A percentile compares a stretch with the other conserved stretches of the same genome.
Conservation (phyloP, 2,888 invertebrate species). For the Ornithoptera priamus region DNA sequence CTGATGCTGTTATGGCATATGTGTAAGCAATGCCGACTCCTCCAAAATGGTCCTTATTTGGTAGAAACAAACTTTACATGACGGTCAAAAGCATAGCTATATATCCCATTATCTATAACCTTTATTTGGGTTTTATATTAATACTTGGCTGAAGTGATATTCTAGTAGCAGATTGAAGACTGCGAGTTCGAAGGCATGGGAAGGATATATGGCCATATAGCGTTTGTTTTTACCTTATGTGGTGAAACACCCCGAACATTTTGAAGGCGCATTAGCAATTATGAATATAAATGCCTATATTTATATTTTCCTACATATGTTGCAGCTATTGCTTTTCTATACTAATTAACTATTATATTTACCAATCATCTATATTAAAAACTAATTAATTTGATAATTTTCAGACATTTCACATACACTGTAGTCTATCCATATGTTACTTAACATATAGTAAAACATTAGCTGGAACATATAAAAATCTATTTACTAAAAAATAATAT, state of each 20-base stretch:
- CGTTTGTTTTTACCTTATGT: not conserved
- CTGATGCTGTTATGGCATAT: slow-evolving; percentile 3
- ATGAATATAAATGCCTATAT: not conserved
- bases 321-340: not conserved
- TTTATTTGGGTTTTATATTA: too few relatives aligned
- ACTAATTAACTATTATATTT: not conserved
- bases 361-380: not conserved
- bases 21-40: not conserved
- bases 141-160: too few relatives aligned
- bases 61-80: slow-evolving; percentile 8
- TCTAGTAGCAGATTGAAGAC: too few relatives aligned
- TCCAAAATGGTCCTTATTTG: slow-evolving; percentile 3
- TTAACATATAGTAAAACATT: not conserved
- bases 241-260: not conserved
- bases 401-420: too few relatives aligned
- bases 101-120: not conserved
- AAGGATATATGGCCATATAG: not conserved
- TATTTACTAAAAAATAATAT: not conserved
- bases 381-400: not conserved
- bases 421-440: not conserved
- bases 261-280: not conserved
- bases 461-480: not conserved
- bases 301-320: not conserved
- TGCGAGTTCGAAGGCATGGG: too few relatives aligned
- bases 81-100: not conserved